A percentile compares a stretch with the other conserved stretches of the same genome.
Evolutionary conservation across 2,113 vertebrate genomes (phyloP).

Genomic region (Galeopterus variegatus): DNA sequence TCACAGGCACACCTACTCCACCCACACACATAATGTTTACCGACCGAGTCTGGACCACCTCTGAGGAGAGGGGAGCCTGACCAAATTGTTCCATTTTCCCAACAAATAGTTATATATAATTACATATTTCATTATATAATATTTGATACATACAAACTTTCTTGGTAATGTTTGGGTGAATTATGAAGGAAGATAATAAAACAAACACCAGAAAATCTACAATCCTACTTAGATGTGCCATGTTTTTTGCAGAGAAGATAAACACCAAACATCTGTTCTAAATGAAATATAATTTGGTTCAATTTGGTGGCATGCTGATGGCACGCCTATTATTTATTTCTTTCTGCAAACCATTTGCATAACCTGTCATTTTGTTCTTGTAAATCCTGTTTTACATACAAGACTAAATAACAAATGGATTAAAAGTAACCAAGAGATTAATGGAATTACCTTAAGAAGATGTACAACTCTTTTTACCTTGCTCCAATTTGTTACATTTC

Average conservation of each 20-base stretch:
- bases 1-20: too few relatives aligned
- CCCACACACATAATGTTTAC: too few relatives aligned
- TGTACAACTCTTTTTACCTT: background rate
- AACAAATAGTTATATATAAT: background rate
- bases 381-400: constrained; percentile 2
- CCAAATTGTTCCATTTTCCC: too few relatives aligned
- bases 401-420: constrained; percentile 2
- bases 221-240: background rate
- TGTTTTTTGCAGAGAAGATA: constrained; percentile 11
- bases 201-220: background rate
- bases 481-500: background rate
- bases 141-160: background rate
- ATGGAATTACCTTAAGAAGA: background rate
- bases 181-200: constrained; percentile 47
- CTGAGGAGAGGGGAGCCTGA: too few relatives aligned
- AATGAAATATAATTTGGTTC: constrained; percentile 39
- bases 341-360: background rate
- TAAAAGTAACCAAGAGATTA: background rate
- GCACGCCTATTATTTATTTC: background rate
- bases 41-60: too few relatives aligned
- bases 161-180: background rate
- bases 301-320: background rate
- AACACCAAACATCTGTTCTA: constrained; percentile 16
- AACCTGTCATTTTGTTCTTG: background rate
- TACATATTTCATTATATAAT: constrained; percentile 9